Evolutionary conservation across 2,888 invertebrate species (phyloP).

Genomic region (Amphipoea lucens): DNA sequence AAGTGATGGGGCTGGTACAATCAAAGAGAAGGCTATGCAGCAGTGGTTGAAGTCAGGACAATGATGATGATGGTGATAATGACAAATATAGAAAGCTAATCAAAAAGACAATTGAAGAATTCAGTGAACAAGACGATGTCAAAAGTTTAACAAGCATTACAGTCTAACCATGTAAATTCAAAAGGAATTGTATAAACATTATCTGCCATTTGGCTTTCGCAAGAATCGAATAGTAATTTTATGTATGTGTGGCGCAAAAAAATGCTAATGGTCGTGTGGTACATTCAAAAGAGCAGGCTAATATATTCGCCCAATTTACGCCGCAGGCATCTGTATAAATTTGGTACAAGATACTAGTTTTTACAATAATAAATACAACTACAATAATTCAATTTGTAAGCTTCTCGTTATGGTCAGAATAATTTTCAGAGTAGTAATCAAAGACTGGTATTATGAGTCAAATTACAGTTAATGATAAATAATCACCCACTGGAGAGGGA

Average conservation of each 20-base stretch:
- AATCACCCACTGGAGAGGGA: neutral
- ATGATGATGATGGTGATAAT: neutral
- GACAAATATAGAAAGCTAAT: no score
- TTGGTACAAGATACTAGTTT: constrained; percentile 21
- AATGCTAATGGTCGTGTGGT: constrained; percentile 26
- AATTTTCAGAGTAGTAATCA: neutral
- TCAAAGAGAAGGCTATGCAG: neutral
- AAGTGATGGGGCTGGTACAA: no score
- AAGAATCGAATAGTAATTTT: constrained; percentile 1
- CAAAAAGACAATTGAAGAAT: neutral
- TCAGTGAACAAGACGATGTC: neutral
- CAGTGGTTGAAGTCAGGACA: neutral
- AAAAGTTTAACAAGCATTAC: neutral
- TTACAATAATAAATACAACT: no score
- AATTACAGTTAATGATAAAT: neutral
- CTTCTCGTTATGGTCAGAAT: neutral
- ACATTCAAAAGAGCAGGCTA: constrained; percentile 26
- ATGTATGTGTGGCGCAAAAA: constrained; percentile 24
- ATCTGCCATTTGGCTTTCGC: constrained; percentile 2
- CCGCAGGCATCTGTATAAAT: constrained; percentile 2
- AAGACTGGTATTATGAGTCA: neutral
- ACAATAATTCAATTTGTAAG: neutral
- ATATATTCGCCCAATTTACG: constrained; percentile 37
- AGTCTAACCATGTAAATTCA: neutral
- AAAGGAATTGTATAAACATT: neutral